Evolutionary conservation across 2,113 vertebrate genomes (phyloP).

Genomic region (Nyctibius bracteatus): DNA sequence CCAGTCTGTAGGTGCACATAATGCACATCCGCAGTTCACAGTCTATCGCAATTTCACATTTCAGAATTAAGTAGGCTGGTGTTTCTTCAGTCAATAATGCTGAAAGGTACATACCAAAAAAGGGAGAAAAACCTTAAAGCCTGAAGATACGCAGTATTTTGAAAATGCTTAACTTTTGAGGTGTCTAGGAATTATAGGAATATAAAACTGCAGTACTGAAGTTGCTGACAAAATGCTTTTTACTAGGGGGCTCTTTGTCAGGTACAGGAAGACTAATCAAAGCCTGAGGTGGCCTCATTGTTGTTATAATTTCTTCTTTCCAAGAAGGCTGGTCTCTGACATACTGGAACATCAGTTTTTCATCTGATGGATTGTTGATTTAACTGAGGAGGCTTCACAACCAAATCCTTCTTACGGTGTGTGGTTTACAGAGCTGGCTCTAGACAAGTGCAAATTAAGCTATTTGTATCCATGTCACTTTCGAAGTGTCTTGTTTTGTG

Average conservation of each 20-base stretch:
- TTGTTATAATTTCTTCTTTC: not conserved
- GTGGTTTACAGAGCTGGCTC: not conserved
- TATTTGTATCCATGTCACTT: not conserved
- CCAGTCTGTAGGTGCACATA: not conserved
- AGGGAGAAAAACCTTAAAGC: not conserved
- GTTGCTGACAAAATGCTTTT: not conserved
- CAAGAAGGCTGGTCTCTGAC: not conserved
- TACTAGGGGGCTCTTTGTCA: not conserved
- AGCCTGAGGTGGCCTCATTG: not conserved
- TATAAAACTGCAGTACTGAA: not conserved
- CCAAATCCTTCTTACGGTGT: not conserved
- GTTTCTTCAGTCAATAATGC: not conserved
- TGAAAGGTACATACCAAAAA: not conserved
- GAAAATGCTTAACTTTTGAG: not conserved
- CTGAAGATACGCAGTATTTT: not conserved
- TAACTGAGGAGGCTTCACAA: not conserved
- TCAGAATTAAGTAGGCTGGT: not conserved
- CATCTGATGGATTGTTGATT: not conserved
- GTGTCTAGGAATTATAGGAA: not conserved
- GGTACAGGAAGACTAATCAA: not conserved
- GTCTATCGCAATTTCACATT: not conserved
- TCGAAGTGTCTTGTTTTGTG: not conserved
- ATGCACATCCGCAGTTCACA: not conserved
- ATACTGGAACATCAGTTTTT: not conserved
- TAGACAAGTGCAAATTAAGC: not conserved